Evolutionary conservation across 30 jellyfish, hydroid and myxozoan species (phyloP).

Genomic region (Rhopilema esculentum): DNA sequence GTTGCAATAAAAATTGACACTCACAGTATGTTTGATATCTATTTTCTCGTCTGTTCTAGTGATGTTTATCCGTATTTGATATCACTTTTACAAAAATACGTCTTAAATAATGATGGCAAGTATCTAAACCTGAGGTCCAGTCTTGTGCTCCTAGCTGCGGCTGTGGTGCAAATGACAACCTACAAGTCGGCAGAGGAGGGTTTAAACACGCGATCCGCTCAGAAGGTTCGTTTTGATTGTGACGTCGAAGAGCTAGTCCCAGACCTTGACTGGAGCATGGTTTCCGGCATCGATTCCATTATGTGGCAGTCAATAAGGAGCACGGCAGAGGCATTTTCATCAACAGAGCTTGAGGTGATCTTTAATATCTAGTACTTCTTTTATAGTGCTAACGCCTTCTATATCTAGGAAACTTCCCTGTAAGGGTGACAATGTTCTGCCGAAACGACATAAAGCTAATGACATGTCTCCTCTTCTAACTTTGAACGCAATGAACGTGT

Average conservation of each 20-base stretch:
- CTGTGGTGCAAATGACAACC: conserved; percentile 9
- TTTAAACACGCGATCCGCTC: not conserved
- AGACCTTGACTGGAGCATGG: conserved; percentile 9
- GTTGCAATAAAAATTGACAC: too few relatives aligned
- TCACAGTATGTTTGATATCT: too few relatives aligned
- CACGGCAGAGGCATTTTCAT: not conserved
- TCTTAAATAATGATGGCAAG: not conserved
- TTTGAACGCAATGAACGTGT: too few relatives aligned
- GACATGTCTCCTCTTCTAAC: too few relatives aligned
- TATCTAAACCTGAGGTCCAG: not conserved
- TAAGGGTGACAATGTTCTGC: not conserved
- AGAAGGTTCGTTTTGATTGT: conserved; percentile 4
- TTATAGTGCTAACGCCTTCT: not conserved
- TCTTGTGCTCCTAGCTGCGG: conserved; percentile 24
- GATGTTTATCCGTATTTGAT: conserved; percentile 44
- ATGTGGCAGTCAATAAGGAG: conserved; percentile 4
- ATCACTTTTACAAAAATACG: conserved; percentile 40
- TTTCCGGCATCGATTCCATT: conserved; percentile 22
- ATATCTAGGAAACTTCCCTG: not conserved
- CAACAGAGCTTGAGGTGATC: not conserved
- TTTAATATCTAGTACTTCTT: not conserved
- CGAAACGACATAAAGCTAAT: not conserved
- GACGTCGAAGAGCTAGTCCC: not conserved
- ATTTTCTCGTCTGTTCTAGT: too few relatives aligned
- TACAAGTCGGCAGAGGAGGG: not conserved